Conservation (phyloP, 1,140 invertebrate genomes). For the Nasonia longicornis region DNA sequence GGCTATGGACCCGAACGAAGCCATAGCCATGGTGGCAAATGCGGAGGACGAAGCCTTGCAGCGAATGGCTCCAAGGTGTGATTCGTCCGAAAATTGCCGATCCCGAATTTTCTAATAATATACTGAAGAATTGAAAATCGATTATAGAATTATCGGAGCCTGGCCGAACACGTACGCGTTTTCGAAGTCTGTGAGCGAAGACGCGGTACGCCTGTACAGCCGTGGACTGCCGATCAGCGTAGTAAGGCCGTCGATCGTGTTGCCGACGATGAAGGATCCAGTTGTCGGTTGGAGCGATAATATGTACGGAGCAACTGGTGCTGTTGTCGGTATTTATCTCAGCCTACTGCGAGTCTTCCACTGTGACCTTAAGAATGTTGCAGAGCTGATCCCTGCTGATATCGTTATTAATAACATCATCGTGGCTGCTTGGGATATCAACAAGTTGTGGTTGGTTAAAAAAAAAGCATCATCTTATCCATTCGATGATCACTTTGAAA, state of each 20-base stretch:
- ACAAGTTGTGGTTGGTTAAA: conserved; percentile 49
- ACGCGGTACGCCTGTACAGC: conserved; percentile 75
- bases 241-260: conserved; percentile 82
- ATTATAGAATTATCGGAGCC: no score
- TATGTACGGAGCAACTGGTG: conserved; percentile 82
- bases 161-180: conserved; percentile 77
- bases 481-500: no score
- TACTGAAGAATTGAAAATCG: no score
- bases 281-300: conserved; percentile 87
- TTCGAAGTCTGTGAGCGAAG: conserved; percentile 86
- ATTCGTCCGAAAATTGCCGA: no score
- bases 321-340: conserved; percentile 73
- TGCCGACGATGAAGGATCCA: conserved; percentile 81
- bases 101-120: no score
- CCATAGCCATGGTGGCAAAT: conserved; percentile 62
- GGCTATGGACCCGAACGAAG: conserved; percentile 65
- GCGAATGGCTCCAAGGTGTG: conserved; percentile 62
- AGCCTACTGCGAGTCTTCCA: conserved; percentile 80
- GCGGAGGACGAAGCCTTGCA: conserved; percentile 63
- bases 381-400: conserved; percentile 90
- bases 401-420: conserved; percentile 86
- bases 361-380: conserved; percentile 72
- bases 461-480: no score
- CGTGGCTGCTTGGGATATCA: conserved; percentile 76
- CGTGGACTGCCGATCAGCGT: conserved; percentile 79